Conservation (phyloP, 2,113 vertebrate species). For the Rhineura floridana region DNA sequence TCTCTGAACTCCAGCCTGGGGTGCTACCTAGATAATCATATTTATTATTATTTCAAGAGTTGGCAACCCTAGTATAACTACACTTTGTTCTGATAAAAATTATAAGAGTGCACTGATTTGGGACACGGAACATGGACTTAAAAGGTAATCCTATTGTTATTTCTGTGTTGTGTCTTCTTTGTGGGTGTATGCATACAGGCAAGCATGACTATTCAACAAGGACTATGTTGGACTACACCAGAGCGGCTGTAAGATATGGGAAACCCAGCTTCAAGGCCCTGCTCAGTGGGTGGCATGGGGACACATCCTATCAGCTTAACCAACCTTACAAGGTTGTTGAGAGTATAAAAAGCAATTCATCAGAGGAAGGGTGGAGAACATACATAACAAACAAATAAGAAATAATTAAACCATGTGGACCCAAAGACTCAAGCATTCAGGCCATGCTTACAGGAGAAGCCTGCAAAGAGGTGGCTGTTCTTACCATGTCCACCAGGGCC, state of each 20-base stretch:
- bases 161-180: neutral
- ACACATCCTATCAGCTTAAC: neutral
- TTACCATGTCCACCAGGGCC: constrained; percentile 84
- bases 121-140: neutral
- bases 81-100: neutral
- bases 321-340: neutral
- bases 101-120: neutral
- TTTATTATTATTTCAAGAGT: neutral
- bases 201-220: neutral
- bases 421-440: neutral
- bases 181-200: neutral
- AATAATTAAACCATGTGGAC: neutral
- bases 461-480: neutral
- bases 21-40: neutral
- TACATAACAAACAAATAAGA: neutral
- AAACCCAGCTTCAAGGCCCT: neutral
- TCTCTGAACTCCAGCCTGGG: neutral
- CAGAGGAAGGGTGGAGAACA: neutral
- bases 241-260: neutral
- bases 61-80: neutral
- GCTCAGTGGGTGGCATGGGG: neutral
- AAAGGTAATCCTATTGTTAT: neutral
- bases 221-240: neutral
- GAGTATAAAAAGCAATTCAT: neutral
- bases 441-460: neutral